Evolutionary conservation across 2,113 vertebrate genomes (phyloP), one percentile per base, ranked within the genome.

Genomic region (Fulmarus glacialis): DNA sequence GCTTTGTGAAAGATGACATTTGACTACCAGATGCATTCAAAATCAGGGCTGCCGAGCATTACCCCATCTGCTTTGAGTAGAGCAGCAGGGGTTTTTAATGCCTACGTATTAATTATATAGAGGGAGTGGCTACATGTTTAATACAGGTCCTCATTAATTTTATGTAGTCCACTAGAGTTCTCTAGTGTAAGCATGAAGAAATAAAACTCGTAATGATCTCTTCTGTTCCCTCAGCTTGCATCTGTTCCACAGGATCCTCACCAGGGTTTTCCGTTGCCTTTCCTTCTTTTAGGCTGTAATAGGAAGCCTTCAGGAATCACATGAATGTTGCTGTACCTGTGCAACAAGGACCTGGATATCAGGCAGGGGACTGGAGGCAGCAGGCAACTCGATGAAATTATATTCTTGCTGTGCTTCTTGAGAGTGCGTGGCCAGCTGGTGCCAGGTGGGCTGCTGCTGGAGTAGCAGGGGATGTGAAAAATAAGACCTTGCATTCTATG

Each of bases 1-100:
- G 93, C 91, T 87, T 91, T 95, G 81, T 89, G 78, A 73, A 91
- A 53, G 82, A 79, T 70, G 82, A 75, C 78, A 73, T 90, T 93
- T 90, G 82, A 85, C 73, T 94, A 48, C 78, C 91, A 91, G 84
- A 94, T 85, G 81, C 73, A 82, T 89, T 93, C 66, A 75, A 75
- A 95, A 47, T 19, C 43, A 21, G 63, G 71, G 47, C 84, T 92
- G 94, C 43, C 0, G 18, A 91, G 78, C 38, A 16, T 80, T 88
- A 22, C 56, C 81, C 86, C 68, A 45, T 95, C 93, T 91, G 89
- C 87, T 96, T 90, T 91, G 70, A 91, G 66, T 9, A 79, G 55
- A 93, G 59, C 89, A 89, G 91, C 91, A 72, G 84, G 86, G 71
- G 14, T 26, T 77, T 53, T 86, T 66, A 75, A 63, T 88, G 85